Evolutionary conservation across 2,888 invertebrate species (phyloP).

Genomic region (Pachydiplax longipennis): DNA sequence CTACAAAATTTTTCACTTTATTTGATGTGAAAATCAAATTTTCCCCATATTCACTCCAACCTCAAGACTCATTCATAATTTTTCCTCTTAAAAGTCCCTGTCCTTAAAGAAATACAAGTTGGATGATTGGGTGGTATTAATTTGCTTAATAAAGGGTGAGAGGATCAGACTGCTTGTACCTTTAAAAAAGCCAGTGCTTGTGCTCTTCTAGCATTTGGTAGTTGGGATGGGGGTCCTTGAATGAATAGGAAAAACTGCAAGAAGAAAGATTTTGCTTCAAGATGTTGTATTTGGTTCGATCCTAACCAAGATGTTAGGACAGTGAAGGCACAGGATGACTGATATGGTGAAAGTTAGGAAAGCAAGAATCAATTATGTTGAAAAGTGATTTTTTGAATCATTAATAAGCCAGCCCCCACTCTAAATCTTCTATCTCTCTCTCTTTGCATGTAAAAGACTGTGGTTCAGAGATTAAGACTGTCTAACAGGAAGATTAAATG

Average conservation of each 20-base stretch:
- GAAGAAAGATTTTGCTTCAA: not conserved
- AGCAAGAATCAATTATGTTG: not conserved
- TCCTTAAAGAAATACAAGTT: constrained; percentile 29
- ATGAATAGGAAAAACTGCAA: not conserved
- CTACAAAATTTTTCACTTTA: not conserved
- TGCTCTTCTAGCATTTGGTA: constrained; percentile 37
- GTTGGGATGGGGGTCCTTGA: constrained; percentile 3
- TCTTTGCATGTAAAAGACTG: constrained; percentile 46
- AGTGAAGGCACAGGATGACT: constrained; percentile 33
- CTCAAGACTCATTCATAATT: not conserved
- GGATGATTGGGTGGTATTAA: constrained; percentile 39
- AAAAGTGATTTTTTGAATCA: constrained; percentile 29
- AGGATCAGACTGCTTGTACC: constrained; percentile 42
- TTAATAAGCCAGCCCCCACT: constrained; percentile 28
- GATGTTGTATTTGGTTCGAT: not conserved
- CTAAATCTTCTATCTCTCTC: constrained; percentile 11
- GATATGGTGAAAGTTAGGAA: constrained; percentile 16
- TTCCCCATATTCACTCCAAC: constrained; percentile 20
- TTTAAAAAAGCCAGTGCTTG: constrained; percentile 36
- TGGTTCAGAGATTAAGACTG: constrained; percentile 45
- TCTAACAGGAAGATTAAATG: constrained; percentile 38
- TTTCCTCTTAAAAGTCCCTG: constrained; percentile 26
- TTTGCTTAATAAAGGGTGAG: constrained; percentile 39
- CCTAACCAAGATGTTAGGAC: not conserved
- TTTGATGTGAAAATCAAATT: not conserved